A percentile compares a stretch with the other conserved stretches of the same genome.
These are phyloP conservation scores for Habroteleia sp. DNA, from an alignment of 2,888 invertebrate genomes.

Conservation along the genomic window DNA sequence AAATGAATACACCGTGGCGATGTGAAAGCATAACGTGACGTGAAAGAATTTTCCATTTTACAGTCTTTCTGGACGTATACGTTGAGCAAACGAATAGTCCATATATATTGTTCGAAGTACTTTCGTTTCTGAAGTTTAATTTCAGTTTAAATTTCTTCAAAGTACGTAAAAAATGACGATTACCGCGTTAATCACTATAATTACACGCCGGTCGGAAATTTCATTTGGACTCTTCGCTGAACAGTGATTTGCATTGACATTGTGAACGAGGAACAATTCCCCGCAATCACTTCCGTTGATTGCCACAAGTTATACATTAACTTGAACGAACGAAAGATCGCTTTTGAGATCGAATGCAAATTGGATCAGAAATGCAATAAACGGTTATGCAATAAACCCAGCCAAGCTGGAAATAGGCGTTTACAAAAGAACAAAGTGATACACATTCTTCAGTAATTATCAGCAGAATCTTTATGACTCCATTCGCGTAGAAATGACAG, in stretches of 20 bases:
- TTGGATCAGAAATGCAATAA: background rate
- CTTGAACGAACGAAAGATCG: background rate
- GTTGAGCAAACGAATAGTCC: background rate
- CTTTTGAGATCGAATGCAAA: conserved; percentile 2
- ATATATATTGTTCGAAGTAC: conserved; percentile 24
- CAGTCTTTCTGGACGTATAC: conserved; percentile 11
- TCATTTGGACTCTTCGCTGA: conserved; percentile 11
- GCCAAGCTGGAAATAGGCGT: too few species aligned
- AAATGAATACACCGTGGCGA: conserved; percentile 66
- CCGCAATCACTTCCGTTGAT: conserved; percentile 7
- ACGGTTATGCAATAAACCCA: too few species aligned
- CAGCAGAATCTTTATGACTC: conserved; percentile 8
- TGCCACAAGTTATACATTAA: conserved; percentile 11
- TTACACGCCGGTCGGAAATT: conserved; percentile 6
- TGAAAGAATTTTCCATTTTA: conserved; percentile 71
- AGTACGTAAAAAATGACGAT: conserved; percentile 26
- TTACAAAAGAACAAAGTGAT: background rate
- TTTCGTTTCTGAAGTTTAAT: conserved; percentile 54
- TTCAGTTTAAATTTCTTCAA: conserved; percentile 49
- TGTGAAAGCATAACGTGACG: conserved; percentile 72
- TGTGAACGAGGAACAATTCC: conserved; percentile 2
- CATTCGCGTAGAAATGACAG: conserved; percentile 17
- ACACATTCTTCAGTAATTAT: conserved; percentile 5
- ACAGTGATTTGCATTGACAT: conserved; percentile 33
- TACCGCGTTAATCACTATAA: conserved; percentile 30